Base-by-base conservation (phyloP, 35 echinoderm and acorn worm species). In the Eucidaris tribuloides region DNA sequence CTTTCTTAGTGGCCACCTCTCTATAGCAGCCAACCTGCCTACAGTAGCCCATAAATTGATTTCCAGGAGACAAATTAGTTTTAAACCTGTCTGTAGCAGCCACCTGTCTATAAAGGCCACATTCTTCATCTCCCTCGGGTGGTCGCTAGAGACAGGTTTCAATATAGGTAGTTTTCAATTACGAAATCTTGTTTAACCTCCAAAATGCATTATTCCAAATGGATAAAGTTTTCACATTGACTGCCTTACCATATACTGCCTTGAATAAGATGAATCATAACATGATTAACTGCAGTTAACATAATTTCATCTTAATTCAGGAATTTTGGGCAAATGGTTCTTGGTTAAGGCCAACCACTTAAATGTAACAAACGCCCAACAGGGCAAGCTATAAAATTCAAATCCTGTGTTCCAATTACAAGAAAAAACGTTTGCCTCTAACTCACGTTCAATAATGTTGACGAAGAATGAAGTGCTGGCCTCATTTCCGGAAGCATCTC, bases 401-500 rank as follows among this genome's bases (percentile, higher is more conserved):
- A 27, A 23, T 1, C 55, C 55, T 13, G 5, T 58, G 2, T 7
- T 24, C 22, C 22, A 24, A 28, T 28, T 15, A 59, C 56, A 59
- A 28, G 30, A 59, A 59, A 13, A 0, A 1, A 54, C 14, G 1
- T 54, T n/a, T 54, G 49, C 14, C 14, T 60, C 5, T 20, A 24
- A 45, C 56, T 37, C 29, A 88, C 87, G 31, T 50, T 78, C 83
- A 46, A 45, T 85, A n/a, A 91, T 40, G 2, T 34, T 85, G 4
- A 85, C 62, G 27, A 18, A 23, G 44, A 91, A 91, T 18, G 42
- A 84, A 2, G 34, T 28, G 25, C 35, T 33, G 15, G 57, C 81
- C 19, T 28, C n/a, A 50, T 93, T 93, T n/a, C 64, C 64, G 3
- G 77, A 81, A 9, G 37, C 45, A 65, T 93, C 90, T 5, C 20